A percentile compares a stretch with the other conserved stretches of the same genome.
phyloP scores from a whole-genome alignment of 2,888 invertebrate genomes.

The Synergus umbraculus region DNA sequence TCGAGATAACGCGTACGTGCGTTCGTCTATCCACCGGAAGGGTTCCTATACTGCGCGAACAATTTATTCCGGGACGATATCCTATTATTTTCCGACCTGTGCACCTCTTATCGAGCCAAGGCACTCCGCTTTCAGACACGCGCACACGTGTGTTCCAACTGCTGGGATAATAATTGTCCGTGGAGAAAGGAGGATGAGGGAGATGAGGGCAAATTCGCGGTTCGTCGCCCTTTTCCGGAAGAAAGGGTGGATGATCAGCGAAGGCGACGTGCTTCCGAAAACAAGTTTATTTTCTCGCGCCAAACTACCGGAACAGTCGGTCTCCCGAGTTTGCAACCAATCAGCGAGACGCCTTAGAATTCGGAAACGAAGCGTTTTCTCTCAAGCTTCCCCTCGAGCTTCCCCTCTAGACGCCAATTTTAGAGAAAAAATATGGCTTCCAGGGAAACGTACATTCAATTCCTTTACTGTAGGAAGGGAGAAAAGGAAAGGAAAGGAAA shows the following conservation, averaged over 20 bases:
- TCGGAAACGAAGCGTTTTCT: slow-evolving; percentile 9
- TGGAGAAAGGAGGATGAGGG: neutral
- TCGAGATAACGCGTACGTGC: slow-evolving; percentile 38
- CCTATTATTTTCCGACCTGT: slow-evolving; percentile 42
- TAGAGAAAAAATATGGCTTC: slow-evolving; percentile 2
- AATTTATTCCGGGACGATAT: slow-evolving; percentile 41
- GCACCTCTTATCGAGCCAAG: slow-evolving; percentile 41
- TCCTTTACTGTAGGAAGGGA: neutral
- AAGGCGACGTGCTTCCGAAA: slow-evolving; percentile 30
- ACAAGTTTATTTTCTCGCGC: slow-evolving; percentile 17
- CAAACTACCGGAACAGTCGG: slow-evolving; percentile 30
- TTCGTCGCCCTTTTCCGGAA: slow-evolving; percentile 6
- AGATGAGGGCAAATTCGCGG: neutral
- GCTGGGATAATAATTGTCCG: slow-evolving; percentile 38
- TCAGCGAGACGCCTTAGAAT: neutral
- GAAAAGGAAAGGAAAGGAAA: neutral
- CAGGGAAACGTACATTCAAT: neutral
- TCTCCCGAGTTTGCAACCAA: slow-evolving; percentile 20
- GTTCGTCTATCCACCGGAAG: slow-evolving; percentile 36
- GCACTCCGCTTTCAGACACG: slow-evolving; percentile 38
- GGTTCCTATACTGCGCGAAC: slow-evolving; percentile 31
- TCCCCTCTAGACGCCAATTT: neutral
- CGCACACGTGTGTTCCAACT: slow-evolving; percentile 18
- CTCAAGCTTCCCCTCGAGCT: neutral
- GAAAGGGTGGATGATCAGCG: slow-evolving; percentile 28